Percentiles rank a stretch among this genome's conserved stretches.
phyloP scores from a whole-genome alignment of 1,140 invertebrate genomes.

The Drosophila nigrodunni region DNA sequence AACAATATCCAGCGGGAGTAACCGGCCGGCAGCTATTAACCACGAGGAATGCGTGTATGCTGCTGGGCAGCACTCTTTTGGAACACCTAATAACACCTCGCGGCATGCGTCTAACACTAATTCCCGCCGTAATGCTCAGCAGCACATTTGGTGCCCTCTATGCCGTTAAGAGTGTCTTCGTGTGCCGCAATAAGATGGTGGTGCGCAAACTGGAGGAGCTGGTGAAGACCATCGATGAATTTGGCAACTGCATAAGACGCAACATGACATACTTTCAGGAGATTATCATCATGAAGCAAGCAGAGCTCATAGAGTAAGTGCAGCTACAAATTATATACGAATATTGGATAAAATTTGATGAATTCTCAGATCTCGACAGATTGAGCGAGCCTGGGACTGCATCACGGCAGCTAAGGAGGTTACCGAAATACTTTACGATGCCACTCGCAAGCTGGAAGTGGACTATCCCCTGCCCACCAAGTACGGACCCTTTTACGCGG shows the following conservation, averaged over 20 bases:
- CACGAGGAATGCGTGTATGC: constrained; percentile 62
- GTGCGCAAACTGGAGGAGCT: constrained; percentile 76
- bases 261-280: constrained; percentile 84
- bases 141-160: constrained; percentile 69
- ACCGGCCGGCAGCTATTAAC: constrained; percentile 60
- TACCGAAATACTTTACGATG: constrained; percentile 80
- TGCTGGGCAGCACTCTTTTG: constrained; percentile 67
- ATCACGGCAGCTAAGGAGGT: constrained; percentile 82
- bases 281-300: constrained; percentile 82
- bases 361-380: constrained; percentile 72
- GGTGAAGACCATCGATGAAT: constrained; percentile 79
- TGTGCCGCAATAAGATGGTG: constrained; percentile 79
- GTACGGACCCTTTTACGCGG: constrained; percentile 70
- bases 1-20: constrained; percentile 8
- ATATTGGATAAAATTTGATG: neutral
- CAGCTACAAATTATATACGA: neutral
- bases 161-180: constrained; percentile 72
- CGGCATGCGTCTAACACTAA: constrained; percentile 54
- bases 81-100: constrained; percentile 75
- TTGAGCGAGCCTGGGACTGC: constrained; percentile 82
- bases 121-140: constrained; percentile 61
- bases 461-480: constrained; percentile 71
- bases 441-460: constrained; percentile 76
- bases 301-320: constrained; percentile 78
- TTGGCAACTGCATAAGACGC: constrained; percentile 80